A percentile compares a stretch with the other conserved stretches of the same genome.
Evolutionary conservation across 1,140 invertebrate genomes (phyloP).

Genomic region (Stenopsyche tienmushanensis): DNA sequence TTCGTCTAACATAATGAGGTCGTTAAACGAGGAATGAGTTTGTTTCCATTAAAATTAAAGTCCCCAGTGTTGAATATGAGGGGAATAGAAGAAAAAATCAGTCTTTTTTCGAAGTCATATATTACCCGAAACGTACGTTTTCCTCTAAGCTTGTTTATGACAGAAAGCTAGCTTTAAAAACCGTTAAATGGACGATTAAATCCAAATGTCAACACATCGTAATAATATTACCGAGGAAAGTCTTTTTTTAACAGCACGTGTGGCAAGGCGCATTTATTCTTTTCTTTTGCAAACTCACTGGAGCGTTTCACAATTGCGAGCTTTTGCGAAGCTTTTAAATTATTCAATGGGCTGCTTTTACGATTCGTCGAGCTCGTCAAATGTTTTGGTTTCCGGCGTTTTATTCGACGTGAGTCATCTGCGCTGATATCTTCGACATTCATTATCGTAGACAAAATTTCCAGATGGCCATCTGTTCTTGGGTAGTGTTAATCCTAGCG

Average conservation of each 20-base stretch:
- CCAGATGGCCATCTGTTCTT: neutral
- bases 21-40: too few relatives aligned
- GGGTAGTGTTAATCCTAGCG: neutral
- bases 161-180: slow-evolving; percentile 8
- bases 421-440: neutral
- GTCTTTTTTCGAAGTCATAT: too few relatives aligned
- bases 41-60: too few relatives aligned
- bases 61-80: too few relatives aligned
- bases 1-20: too few relatives aligned
- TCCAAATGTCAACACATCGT: slow-evolving; percentile 16
- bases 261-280: too few relatives aligned
- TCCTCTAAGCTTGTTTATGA: neutral
- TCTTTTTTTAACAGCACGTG: slow-evolving; percentile 8
- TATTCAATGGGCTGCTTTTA: neutral
- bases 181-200: slow-evolving; percentile 31
- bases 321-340: neutral
- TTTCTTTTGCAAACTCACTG: too few relatives aligned
- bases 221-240: neutral
- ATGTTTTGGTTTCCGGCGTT: neutral
- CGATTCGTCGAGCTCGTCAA: neutral
- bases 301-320: too few relatives aligned
- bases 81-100: too few relatives aligned
- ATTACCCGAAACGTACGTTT: neutral
- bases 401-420: neutral
- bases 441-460: too few relatives aligned